Evolutionary conservation across 2,797 vertebrate species (phyloP), one percentile per base, ranked within the genome.

Genomic region (Gorsachius magnificus): DNA sequence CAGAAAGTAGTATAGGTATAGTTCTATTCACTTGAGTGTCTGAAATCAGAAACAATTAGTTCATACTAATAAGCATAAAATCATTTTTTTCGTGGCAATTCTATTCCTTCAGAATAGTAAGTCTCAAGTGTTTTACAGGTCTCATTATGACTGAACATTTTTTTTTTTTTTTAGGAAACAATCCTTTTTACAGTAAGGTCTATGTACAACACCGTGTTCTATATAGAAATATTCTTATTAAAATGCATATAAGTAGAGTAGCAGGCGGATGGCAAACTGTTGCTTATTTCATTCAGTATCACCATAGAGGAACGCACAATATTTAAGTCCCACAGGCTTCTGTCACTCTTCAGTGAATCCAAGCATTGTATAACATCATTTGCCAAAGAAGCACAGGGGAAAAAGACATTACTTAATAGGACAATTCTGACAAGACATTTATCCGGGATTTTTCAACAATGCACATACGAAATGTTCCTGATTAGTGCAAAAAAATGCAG

Each of bases 381-480:
- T 97, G 96, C 94, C 97, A 98, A 96, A 48, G 94, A 98, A 98
- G 96, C 94, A 97, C 97, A 95, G 96, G 93, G 97, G 96, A 97
- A 97, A 92, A 96, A 97, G 97, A 97, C 97, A 97, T 98, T 97
- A 98, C 93, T 98, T 97, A 98, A 94, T 97, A 98, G 92, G 97
- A 98, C 96, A 98, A 97, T 97, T 98, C 96, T 98, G 96, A 97
- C 96, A 98, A 98, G 95, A 98, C 97, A 97, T 97, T 97, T 97
- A 98, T 96, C 97, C 13, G 31, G 89, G 96, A 97, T 96, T 98
- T 98, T 98, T 96, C 94, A 98, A 97, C 70, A 97, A 98, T 91
- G 96, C 91, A 97, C 95, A 97, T 93, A 98, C 20, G 95, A 97
- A 98, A 96, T 94, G 87, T 96, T 97, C 97, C 97, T 97, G 95